phyloP scores from a whole-genome alignment of 2,888 invertebrate species.

The Tromatobia lineatoria region DNA sequence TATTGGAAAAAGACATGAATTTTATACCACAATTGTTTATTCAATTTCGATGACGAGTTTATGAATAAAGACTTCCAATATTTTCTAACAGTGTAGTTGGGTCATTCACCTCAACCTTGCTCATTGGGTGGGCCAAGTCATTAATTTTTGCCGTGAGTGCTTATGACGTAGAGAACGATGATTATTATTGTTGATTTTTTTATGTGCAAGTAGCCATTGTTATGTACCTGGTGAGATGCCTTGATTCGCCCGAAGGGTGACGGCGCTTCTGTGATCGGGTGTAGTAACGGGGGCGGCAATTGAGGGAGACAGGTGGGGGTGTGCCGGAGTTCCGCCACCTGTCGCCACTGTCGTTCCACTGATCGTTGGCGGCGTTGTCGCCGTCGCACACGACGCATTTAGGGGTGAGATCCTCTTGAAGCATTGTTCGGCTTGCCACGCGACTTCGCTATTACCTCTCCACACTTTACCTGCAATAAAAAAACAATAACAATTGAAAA shows the following conservation, averaged over 20 bases:
- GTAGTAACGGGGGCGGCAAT: slow-evolving; percentile 80
- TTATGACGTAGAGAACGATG: neutral
- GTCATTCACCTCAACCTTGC: no score
- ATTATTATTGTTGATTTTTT: neutral
- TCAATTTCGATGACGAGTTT: no score
- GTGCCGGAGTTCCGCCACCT: slow-evolving; percentile 71
- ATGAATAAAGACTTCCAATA: no score
- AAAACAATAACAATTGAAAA: slow-evolving; percentile 4
- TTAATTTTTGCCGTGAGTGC: no score
- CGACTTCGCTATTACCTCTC: slow-evolving; percentile 82
- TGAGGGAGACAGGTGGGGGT: slow-evolving; percentile 83
- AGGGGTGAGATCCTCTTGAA: slow-evolving; percentile 81
- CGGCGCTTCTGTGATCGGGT: slow-evolving; percentile 82
- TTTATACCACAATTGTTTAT: no score
- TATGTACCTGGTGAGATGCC: slow-evolving; percentile 83
- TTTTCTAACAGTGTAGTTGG: no score
- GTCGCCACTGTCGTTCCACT: slow-evolving; percentile 74
- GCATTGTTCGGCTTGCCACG: slow-evolving; percentile 83
- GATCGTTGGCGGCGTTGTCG: slow-evolving; percentile 78
- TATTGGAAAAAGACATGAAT: no score
- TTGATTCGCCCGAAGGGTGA: slow-evolving; percentile 81
- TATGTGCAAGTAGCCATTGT: neutral
- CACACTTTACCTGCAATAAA: slow-evolving; percentile 81
- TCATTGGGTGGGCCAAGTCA: no score
- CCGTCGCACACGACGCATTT: slow-evolving; percentile 69